phyloP scores from a whole-genome alignment of 2,113 vertebrate genomes.

The Lonchura striata region DNA sequence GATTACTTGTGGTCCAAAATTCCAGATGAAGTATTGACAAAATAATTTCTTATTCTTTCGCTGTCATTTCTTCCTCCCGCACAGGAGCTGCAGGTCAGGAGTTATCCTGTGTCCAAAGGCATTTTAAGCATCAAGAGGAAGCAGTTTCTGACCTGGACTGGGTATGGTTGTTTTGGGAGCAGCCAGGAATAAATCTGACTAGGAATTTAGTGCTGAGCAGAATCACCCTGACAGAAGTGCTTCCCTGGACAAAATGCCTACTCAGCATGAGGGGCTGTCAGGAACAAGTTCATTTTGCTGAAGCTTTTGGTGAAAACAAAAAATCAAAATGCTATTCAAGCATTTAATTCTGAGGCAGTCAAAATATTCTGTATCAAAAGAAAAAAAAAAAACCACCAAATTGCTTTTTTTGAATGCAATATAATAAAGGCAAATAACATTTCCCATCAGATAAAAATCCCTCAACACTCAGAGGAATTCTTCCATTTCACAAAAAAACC shows the following conservation, averaged over 20 bases:
- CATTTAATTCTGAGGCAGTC: background rate
- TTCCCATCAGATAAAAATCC: background rate
- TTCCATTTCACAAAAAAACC: background rate
- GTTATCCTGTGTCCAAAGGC: background rate
- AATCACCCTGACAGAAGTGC: background rate
- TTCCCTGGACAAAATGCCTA: background rate
- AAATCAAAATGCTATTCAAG: background rate
- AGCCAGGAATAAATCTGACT: background rate
- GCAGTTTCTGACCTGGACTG: background rate
- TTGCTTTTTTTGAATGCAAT: background rate
- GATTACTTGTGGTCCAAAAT: background rate
- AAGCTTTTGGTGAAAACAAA: background rate
- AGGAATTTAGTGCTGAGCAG: background rate
- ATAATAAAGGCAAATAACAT: constrained; percentile 22
- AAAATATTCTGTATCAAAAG: constrained; percentile 31
- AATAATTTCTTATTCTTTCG: background rate
- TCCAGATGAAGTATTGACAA: background rate
- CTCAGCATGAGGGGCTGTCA: background rate
- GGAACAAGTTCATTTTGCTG: background rate
- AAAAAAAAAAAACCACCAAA: too few relatives aligned
- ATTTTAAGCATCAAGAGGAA: background rate
- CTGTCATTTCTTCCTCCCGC: background rate
- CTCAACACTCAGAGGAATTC: background rate
- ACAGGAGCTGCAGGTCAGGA: background rate
- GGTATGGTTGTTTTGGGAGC: background rate